Base-by-base conservation (phyloP, 1,140 invertebrate genomes). In the Diabrotica virgifera region DNA sequence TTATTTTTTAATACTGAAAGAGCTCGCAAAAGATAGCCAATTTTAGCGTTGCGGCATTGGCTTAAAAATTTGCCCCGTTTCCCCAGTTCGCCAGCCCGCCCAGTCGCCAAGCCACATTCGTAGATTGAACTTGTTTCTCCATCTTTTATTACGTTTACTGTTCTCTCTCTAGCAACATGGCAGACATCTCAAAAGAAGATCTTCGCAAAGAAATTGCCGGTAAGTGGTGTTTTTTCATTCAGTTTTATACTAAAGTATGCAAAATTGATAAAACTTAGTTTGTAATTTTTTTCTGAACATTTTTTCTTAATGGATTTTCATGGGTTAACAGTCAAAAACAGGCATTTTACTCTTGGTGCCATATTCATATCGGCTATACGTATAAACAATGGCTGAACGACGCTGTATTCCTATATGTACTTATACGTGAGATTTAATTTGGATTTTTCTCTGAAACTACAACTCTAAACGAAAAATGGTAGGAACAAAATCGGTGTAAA, bases 121-220 rank as follows among this genome's bases (percentile, higher is more conserved):
- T 65, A 71, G 63, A 46, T 46, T 46, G 40, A 46, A 46, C 40
- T 46, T 53, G n/a, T 64, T 69, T 73, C 70, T 59, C 57, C 76
- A 74, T 72, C 68, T 66, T 12, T 68, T n/a, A 59, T 59, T 66
- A 12, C 35, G 36, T 61, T 14, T 51, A 68, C 54, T 62, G 58
- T 36, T 68, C 70, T 69, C 63, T 64, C 53, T 71, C 69, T 63
- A 36, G 71, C 67, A 82, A 77, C 76, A 88, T 88, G 87, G 83
- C 85, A 76, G 85, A 87, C 78, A 86, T 88, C 72, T 83, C 84
- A 64, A 87, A 87, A 77, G 85, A 86, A 73, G 85, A 86, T 67
- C 82, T 88, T 70, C 85, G 85, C 71, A 87, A 87, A 78, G 86
- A 88, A 82, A 87, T 88, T 77, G 84, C 85, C 83, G 87, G 87